A percentile compares a stretch with the other conserved stretches of the same genome.
Conservation (phyloP, 2,113 vertebrate species). For the Ochotona princeps region DNA sequence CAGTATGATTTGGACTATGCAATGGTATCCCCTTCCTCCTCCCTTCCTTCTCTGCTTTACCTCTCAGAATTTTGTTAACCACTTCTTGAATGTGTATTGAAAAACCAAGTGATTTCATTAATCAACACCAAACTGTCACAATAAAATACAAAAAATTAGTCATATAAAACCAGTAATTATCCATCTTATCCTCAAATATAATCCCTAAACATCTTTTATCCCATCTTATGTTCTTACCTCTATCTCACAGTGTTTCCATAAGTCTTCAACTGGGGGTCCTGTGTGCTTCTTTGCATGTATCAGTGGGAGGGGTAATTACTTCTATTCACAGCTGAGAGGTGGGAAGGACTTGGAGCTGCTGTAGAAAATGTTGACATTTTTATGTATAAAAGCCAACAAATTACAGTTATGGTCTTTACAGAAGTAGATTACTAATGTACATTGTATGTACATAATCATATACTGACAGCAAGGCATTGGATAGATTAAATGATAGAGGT, state of each 20-base stretch:
- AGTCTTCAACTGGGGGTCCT: neutral
- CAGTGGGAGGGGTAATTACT: constrained; percentile 61
- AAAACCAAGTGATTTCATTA: neutral
- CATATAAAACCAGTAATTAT: neutral
- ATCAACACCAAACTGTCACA: neutral
- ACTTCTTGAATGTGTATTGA: neutral
- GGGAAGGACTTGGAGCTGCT: constrained; percentile 53
- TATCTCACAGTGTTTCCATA: constrained; percentile 34
- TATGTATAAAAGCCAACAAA: constrained; percentile 39
- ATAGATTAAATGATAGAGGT: neutral
- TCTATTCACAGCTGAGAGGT: constrained; percentile 63
- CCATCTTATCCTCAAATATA: neutral
- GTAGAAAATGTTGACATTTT: constrained; percentile 58
- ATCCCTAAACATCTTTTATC: neutral
- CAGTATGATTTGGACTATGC: neutral
- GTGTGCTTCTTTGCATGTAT: constrained; percentile 46
- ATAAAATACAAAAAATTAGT: constrained; percentile 14
- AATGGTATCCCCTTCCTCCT: neutral
- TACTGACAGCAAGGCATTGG: constrained; percentile 23
- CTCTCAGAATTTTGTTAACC: neutral
- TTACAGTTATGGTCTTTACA: constrained; percentile 37
- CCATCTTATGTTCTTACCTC: neutral
- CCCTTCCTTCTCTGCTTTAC: neutral
- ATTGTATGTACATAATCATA: neutral
- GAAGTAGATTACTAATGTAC: neutral